Evolutionary conservation across 1,140 invertebrate genomes (phyloP).

Genomic region (Eueides isabella): DNA sequence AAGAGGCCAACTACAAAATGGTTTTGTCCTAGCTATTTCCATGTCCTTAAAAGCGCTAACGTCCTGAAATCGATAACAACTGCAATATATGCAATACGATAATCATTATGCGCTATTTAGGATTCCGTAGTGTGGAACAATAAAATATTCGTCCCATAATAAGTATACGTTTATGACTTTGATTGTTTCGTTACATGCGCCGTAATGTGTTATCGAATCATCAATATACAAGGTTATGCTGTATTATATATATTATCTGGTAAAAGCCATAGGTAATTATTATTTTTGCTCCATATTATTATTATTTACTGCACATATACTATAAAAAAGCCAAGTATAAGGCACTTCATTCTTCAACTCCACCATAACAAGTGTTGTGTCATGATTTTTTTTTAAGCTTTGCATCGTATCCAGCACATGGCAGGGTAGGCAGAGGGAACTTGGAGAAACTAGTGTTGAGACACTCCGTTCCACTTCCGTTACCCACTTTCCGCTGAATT

Average conservation of each 20-base stretch:
- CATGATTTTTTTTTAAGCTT: no score
- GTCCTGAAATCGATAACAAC: conserved; percentile 34
- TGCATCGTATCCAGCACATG: no score
- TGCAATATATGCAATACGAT: conserved; percentile 39
- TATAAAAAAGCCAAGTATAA: no score
- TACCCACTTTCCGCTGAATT: no score
- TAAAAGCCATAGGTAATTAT: no score
- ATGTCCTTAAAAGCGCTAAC: conserved; percentile 21
- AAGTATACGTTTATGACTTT: background rate
- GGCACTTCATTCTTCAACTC: no score
- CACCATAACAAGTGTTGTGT: no score
- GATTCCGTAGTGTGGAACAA: conserved; percentile 22
- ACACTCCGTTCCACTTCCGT: no score
- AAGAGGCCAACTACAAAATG: background rate
- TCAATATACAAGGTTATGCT: background rate
- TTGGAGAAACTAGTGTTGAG: no score
- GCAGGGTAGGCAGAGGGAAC: no score
- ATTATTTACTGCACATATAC: no score
- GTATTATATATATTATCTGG: background rate
- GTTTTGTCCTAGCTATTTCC: conserved; percentile 14
- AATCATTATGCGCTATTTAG: conserved; percentile 34
- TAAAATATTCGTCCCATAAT: background rate
- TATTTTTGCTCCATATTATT: no score
- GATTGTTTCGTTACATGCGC: background rate
- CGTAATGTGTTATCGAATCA: background rate